Percentiles rank a stretch among this genome's conserved stretches.
Conservation (phyloP, 2,888 invertebrate genomes). For the Hydriomena furcata region DNA sequence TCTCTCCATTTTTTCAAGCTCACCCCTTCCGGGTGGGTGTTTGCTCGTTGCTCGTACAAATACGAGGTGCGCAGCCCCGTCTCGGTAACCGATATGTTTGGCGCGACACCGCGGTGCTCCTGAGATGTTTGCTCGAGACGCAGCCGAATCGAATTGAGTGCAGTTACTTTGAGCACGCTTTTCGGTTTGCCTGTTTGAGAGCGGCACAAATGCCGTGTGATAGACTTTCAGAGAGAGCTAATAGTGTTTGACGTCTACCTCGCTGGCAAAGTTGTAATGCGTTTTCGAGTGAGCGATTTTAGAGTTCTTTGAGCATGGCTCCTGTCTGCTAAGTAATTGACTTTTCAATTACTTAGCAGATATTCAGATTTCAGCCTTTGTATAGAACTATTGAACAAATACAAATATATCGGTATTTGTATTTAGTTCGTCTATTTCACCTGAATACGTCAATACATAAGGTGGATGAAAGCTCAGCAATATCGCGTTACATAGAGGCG, state of each 20-base stretch:
- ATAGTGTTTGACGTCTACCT: constrained; percentile 26
- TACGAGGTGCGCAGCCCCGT: constrained; percentile 62
- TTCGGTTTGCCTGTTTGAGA: constrained; percentile 27
- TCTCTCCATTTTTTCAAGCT: constrained; percentile 74
- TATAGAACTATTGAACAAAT: neutral
- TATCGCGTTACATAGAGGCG: constrained; percentile 60
- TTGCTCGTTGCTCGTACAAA: constrained; percentile 60
- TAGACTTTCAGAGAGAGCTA: constrained; percentile 22
- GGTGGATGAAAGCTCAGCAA: constrained; percentile 32
- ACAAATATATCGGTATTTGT: neutral
- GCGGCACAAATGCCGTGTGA: constrained; percentile 30
- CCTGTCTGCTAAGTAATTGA: constrained; percentile 6
- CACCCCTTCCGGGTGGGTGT: constrained; percentile 56
- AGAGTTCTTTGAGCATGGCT: constrained; percentile 16
- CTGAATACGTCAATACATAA: constrained; percentile 15
- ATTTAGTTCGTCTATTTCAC: neutral
- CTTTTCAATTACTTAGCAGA: too few relatives aligned
- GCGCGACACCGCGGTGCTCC: constrained; percentile 41
- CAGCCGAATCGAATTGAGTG: constrained; percentile 66
- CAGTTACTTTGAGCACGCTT: constrained; percentile 54
- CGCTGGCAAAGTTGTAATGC: constrained; percentile 22
- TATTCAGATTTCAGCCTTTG: neutral
- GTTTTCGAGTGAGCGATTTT: constrained; percentile 16
- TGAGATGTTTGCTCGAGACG: constrained; percentile 67
- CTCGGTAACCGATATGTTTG: constrained; percentile 77